phyloP scores from a whole-genome alignment of 2,888 invertebrate genomes.

The Lycocerus yunnanus region DNA sequence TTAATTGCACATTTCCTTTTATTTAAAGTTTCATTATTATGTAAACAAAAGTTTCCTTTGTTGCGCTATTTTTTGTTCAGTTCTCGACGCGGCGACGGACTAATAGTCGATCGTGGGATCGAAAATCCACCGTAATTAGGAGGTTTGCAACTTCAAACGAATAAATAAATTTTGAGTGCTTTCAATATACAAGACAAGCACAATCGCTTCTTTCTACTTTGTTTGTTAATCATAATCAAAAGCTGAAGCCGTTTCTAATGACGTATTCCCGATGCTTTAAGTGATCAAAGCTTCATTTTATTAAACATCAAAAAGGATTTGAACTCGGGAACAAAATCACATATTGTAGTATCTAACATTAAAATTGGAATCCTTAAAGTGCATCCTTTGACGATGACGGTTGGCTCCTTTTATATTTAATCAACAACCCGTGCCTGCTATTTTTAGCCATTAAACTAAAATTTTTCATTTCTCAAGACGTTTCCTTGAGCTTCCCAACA shows the following conservation, averaged over 20 bases:
- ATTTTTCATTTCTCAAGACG: constrained; percentile 1
- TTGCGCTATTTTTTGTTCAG: constrained; percentile 26
- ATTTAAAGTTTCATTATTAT: constrained; percentile 41
- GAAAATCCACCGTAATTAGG: not conserved
- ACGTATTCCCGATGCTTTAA: not conserved
- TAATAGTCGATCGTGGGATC: not conserved
- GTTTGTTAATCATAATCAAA: not conserved
- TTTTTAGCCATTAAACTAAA: not conserved
- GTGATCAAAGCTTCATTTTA: not conserved
- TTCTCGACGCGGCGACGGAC: constrained; percentile 3
- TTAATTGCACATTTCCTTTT: constrained; percentile 44
- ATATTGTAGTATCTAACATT: not conserved
- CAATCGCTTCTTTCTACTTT: not conserved
- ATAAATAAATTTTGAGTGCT: not conserved
- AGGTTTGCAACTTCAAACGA: not conserved
- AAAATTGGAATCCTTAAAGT: not conserved
- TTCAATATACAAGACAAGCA: not conserved
- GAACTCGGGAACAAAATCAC: not conserved
- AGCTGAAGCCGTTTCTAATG: not conserved
- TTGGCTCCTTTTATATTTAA: not conserved
- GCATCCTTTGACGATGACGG: not conserved
- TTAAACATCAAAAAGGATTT: not conserved
- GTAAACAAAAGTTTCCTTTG: constrained; percentile 37
- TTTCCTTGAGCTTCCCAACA: not conserved
- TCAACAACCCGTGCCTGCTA: not conserved